Conservation (phyloP, 2,113 vertebrate species). For the Dendropsophus ebraccatus region DNA sequence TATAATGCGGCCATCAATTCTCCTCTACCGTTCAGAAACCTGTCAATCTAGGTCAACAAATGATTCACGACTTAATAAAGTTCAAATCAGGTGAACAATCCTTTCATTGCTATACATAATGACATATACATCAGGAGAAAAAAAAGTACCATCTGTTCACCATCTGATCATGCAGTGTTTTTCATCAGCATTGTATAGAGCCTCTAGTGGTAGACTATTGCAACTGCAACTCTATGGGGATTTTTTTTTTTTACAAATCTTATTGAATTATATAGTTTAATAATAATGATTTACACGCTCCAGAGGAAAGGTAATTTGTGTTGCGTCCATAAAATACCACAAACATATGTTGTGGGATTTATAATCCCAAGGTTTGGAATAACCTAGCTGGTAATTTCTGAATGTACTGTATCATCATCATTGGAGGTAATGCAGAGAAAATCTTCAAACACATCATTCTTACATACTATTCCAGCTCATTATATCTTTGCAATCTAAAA, state of each 20-base stretch:
- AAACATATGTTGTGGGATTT: constrained; percentile 11
- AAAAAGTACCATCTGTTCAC: neutral
- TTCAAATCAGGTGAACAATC: neutral
- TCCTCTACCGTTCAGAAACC: neutral
- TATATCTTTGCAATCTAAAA: neutral
- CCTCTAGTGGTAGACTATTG: constrained; percentile 2
- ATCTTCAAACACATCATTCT: neutral
- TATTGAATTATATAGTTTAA: neutral
- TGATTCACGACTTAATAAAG: neutral
- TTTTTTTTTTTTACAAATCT: neutral
- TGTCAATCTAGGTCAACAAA: neutral
- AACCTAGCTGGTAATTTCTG: neutral
- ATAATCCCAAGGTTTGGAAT: neutral
- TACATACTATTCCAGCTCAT: neutral
- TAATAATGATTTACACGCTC: constrained; percentile 2
- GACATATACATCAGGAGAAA: neutral
- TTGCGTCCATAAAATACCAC: neutral
- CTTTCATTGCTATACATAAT: neutral
- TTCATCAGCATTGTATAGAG: neutral
- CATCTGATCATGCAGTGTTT: neutral
- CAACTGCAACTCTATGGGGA: neutral
- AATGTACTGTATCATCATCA: neutral
- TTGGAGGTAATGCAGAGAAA: neutral
- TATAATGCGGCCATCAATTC: too few species aligned
- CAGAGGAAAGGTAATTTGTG: constrained; percentile 12